Evolutionary conservation across 2,888 invertebrate genomes (phyloP).

Genomic region (Sympetrum striolatum): DNA sequence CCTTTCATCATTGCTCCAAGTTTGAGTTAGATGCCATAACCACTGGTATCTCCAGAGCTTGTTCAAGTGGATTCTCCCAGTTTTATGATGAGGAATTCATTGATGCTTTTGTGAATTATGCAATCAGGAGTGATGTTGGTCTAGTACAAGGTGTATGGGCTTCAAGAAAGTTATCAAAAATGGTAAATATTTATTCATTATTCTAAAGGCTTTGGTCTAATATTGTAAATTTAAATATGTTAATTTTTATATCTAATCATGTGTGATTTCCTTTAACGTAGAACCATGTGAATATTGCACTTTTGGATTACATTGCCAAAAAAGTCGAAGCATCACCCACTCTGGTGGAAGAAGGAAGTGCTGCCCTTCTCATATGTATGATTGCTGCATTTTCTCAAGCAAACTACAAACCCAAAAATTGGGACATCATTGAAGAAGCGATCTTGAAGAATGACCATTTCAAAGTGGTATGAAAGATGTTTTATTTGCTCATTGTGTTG

Average conservation of each 20-base stretch:
- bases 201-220: neutral
- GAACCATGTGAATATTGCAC: slow-evolving; percentile 64
- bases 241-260: neutral
- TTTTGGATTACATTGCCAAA: slow-evolving; percentile 67
- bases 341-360: slow-evolving; percentile 56
- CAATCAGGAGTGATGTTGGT: slow-evolving; percentile 63
- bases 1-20: slow-evolving; percentile 21
- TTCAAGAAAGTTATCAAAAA: slow-evolving; percentile 63
- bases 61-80: slow-evolving; percentile 52
- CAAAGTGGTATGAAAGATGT: slow-evolving; percentile 52
- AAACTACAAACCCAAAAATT: slow-evolving; percentile 67
- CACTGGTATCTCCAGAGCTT: slow-evolving; percentile 55
- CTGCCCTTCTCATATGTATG: slow-evolving; percentile 60
- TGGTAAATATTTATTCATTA: slow-evolving; percentile 61
- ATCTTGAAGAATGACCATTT: slow-evolving; percentile 60
- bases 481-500: neutral
- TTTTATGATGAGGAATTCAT: slow-evolving; percentile 70
- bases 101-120: slow-evolving; percentile 64
- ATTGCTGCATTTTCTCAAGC: slow-evolving; percentile 66
- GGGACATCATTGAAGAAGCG: slow-evolving; percentile 62
- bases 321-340: slow-evolving; percentile 60
- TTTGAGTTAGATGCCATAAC: slow-evolving; percentile 63
- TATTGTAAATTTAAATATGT: neutral
- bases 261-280: neutral
- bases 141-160: slow-evolving; percentile 63